Evolutionary conservation across 2,113 vertebrate species (phyloP).

Genomic region (Macaca fascicularis): DNA sequence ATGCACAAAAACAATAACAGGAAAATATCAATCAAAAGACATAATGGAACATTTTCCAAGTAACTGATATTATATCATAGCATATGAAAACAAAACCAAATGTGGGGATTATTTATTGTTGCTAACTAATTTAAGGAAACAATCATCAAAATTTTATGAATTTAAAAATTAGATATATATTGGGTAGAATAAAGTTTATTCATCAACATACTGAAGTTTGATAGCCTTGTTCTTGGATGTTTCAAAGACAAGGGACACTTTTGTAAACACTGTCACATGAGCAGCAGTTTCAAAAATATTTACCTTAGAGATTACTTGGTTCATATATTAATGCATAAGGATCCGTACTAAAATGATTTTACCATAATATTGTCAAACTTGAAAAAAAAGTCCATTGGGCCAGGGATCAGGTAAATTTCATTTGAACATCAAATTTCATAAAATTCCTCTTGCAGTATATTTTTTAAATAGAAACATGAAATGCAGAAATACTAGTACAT

Average conservation of each 20-base stretch:
- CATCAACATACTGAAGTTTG: neutral
- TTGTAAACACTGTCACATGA: neutral
- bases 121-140: neutral
- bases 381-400: neutral
- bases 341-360: neutral
- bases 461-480: neutral
- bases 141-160: neutral
- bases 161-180: neutral
- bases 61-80: neutral
- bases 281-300: neutral
- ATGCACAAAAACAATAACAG: neutral
- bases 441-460: neutral
- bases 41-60: neutral
- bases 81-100: neutral
- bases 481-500: neutral
- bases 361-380: neutral
- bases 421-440: neutral
- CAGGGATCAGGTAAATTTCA: neutral
- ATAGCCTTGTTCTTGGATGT: neutral
- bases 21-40: neutral
- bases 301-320: neutral
- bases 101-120: neutral
- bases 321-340: neutral
- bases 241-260: neutral
- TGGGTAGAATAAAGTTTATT: neutral